A percentile compares a stretch with the other conserved stretches of the same genome.
These are phyloP conservation scores for Tiliqua scincoides DNA, from an alignment of 2,113 vertebrate genomes.

Conservation along the genomic window DNA sequence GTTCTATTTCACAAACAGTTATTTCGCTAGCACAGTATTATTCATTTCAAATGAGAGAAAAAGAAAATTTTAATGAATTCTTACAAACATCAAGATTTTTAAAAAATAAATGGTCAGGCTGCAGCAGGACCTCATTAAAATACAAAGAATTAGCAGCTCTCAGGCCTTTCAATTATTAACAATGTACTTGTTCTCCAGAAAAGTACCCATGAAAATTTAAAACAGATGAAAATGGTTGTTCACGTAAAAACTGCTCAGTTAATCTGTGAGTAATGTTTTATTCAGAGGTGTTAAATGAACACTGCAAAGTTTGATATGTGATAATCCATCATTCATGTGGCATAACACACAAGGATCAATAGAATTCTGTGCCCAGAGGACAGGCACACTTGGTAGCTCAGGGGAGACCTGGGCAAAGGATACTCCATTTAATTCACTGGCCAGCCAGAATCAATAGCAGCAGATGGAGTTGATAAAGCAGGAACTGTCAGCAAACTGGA, in stretches of 20 bases:
- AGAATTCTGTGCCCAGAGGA: constrained; percentile 11
- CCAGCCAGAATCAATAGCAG: constrained; percentile 39
- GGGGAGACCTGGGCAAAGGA: constrained; percentile 12
- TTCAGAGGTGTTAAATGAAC: constrained; percentile 76
- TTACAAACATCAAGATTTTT: constrained; percentile 53
- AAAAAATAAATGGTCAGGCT: constrained; percentile 56
- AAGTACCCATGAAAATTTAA: constrained; percentile 80
- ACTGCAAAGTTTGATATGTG: constrained; percentile 56
- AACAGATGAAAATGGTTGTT: constrained; percentile 75
- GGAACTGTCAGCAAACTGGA: constrained; percentile 25
- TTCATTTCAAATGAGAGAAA: constrained; percentile 37
- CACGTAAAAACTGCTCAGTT: constrained; percentile 75
- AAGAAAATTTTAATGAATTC: constrained; percentile 26
- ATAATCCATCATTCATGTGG: constrained; percentile 66
- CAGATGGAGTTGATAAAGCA: constrained; percentile 41
- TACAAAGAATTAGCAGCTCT: constrained; percentile 70
- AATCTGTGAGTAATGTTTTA: constrained; percentile 80
- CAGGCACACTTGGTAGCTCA: constrained; percentile 28
- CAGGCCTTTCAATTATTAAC: constrained; percentile 76
- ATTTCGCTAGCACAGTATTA: constrained; percentile 27
- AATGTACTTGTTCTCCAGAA: constrained; percentile 76
- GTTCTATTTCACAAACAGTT: constrained; percentile 36
- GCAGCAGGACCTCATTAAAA: constrained; percentile 72
- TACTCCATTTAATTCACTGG: constrained; percentile 38
- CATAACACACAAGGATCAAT: constrained; percentile 49